These are phyloP conservation scores for Seira ritae DNA, from an alignment of 2,888 invertebrate species.

Conservation along the genomic window DNA sequence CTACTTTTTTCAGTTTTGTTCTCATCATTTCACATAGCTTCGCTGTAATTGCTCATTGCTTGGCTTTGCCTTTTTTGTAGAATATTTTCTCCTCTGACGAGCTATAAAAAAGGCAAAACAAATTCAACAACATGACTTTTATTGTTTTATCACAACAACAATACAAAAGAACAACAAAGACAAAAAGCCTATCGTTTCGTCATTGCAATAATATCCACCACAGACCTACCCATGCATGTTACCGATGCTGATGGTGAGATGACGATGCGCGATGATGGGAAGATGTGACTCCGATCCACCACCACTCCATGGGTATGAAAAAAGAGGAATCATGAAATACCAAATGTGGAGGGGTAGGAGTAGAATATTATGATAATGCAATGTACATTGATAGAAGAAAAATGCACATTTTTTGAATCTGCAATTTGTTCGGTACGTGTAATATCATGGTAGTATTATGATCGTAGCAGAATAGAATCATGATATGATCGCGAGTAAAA, in stretches of 20 bases:
- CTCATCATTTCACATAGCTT: neutral
- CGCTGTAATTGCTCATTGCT: neutral
- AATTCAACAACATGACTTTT: constrained; percentile 14
- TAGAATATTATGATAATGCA: too few species aligned
- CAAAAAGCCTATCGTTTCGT: neutral
- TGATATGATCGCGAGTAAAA: too few species aligned
- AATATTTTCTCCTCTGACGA: constrained; percentile 8
- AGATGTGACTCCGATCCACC: neutral
- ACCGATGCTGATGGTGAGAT: neutral
- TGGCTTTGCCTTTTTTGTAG: neutral
- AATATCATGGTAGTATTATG: too few species aligned
- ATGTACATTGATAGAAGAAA: too few species aligned
- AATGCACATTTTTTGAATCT: too few species aligned
- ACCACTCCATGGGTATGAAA: neutral
- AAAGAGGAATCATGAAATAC: constrained; percentile 1
- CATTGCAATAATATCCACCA: neutral
- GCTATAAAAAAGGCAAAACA: constrained; percentile 14
- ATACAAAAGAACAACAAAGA: neutral
- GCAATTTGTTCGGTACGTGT: too few species aligned
- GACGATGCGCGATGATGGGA: neutral
- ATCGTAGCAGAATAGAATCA: too few species aligned
- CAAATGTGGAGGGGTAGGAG: neutral
- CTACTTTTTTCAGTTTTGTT: constrained; percentile 1
- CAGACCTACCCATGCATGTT: neutral
- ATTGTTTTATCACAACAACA: neutral